Evolutionary conservation across 2,113 vertebrate genomes (phyloP).

Genomic region (Myodes glareolus): DNA sequence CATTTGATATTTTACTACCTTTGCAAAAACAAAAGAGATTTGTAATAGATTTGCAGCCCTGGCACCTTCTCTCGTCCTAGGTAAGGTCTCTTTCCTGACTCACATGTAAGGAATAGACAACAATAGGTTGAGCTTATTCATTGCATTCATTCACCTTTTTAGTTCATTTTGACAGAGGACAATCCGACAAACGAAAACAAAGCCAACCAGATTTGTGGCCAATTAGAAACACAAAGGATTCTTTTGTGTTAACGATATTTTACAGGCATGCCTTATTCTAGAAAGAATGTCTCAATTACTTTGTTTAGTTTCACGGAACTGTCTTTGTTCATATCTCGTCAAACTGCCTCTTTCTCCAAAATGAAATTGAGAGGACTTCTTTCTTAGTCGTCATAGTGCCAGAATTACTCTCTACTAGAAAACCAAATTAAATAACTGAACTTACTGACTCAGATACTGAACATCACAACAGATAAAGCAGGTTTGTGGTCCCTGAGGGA

Average conservation of each 20-base stretch:
- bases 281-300: neutral
- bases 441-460: neutral
- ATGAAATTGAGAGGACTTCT: neutral
- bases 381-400: neutral
- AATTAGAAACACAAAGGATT: neutral
- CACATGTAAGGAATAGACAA: neutral
- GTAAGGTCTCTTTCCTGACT: neutral
- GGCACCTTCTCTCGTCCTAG: neutral
- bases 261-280: neutral
- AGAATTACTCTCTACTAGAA: neutral
- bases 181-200: neutral
- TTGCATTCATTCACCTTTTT: neutral
- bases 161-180: neutral
- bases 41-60: accelerated
- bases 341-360: neutral
- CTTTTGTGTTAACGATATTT: neutral
- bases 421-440: neutral
- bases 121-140: neutral
- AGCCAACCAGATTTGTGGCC: neutral
- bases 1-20: neutral
- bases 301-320: neutral
- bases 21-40: neutral
- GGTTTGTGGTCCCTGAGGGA: neutral
- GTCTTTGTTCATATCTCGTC: neutral
- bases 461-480: neutral